Evolutionary conservation across 2,888 invertebrate genomes (phyloP), one percentile per base, ranked within the genome.

Genomic region (Eurytoma californica): DNA sequence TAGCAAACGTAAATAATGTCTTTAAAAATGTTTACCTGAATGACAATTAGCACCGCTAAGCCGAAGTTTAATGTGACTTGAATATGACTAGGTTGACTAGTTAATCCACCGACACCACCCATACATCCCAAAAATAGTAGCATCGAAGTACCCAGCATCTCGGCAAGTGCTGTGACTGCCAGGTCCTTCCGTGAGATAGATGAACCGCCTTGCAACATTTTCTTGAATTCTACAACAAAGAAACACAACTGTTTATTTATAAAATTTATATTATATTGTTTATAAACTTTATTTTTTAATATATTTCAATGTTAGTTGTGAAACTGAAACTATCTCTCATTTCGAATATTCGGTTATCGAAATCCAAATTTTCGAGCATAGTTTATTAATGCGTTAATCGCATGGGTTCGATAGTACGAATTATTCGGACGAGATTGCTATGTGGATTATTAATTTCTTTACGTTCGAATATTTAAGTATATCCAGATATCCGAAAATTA

Each of bases 101-200:
- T 84, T 0, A 86, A 81, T 9, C 84, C 81, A 5, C 87, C 85
- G 14, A 89, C 66, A 69, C 88, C 85, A 39, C 90, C 88, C 86
- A 89, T 88, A 77, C 91, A 91, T 63, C 90, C 90, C 47, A 91
- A 61, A 39, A 90, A 86, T 7, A 91, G 80, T 55, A 91, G 83
- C 0, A 88, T 84, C 3, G 87, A 87, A 0, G 91, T 90, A 14
- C 91, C 91, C 24, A 90, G 66, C 39, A 88, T 67, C 77, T 91
- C 87, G 76, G 90, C 87, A 84, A 90, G 80, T 84, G 90, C 87
- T 82, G 82, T 63, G 82, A 86, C 39, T 3, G 72, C 12, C 0
- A 70, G 28, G 14, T 80, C 55, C 12, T 78, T 39, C 39, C 39
- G 7, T 63, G 39, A 63, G 13, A 13, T 30, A 3, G 39, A 39